Conservation (phyloP, 2,888 invertebrate genomes). For the Diploptera punctata region DNA sequence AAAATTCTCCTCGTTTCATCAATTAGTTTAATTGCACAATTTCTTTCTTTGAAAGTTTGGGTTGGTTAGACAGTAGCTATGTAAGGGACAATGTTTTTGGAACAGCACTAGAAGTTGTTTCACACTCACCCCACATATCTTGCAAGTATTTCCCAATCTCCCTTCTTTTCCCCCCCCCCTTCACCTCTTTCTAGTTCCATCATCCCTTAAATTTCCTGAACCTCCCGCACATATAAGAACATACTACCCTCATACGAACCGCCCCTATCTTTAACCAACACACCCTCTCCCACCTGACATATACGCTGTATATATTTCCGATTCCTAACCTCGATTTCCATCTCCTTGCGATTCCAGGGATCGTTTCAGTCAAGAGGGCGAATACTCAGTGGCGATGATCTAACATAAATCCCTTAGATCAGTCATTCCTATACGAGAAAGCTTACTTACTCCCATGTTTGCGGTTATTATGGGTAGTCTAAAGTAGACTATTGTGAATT, state of each 20-base stretch:
- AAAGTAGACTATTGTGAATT: no score
- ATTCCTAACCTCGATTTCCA: constrained; percentile 33
- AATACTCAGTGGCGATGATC: neutral
- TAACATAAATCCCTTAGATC: no score
- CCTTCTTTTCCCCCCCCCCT: neutral
- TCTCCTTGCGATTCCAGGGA: constrained; percentile 24
- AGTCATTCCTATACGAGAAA: no score
- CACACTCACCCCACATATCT: neutral
- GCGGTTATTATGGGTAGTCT: no score
- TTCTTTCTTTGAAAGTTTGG: no score
- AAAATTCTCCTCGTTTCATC: no score
- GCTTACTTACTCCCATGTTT: no score
- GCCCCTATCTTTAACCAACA: constrained; percentile 22
- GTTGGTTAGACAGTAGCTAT: no score
- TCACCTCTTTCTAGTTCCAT: neutral
- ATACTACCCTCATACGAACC: constrained; percentile 10
- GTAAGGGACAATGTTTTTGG: constrained; percentile 13
- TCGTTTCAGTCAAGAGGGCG: neutral
- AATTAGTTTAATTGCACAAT: no score
- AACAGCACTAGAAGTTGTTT: neutral
- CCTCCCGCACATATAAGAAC: constrained; percentile 6
- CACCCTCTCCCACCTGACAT: constrained; percentile 22
- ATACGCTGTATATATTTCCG: constrained; percentile 34
- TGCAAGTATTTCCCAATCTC: constrained; percentile 27
- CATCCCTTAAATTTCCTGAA: constrained; percentile 30